Conservation (phyloP, 2,888 invertebrate genomes). For the Drosophila mimetica region DNA sequence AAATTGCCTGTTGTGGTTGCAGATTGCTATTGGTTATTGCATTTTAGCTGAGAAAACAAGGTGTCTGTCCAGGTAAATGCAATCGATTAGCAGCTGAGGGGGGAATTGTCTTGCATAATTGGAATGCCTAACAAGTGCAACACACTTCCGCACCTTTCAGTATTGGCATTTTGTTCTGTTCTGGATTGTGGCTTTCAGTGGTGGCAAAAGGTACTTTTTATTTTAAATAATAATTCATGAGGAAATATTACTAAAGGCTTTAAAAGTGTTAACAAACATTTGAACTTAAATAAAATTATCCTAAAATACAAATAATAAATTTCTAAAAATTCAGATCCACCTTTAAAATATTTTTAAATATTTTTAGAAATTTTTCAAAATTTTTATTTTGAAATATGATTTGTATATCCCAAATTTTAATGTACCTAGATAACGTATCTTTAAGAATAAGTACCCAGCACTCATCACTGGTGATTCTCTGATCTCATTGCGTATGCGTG, state of each 20-base stretch:
- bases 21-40: slow-evolving; percentile 13
- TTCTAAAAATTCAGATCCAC: too few species aligned
- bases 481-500: slow-evolving; percentile 66
- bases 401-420: not conserved
- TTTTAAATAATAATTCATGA: too few species aligned
- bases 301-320: too few species aligned
- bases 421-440: not conserved
- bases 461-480: slow-evolving; percentile 8
- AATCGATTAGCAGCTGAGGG: slow-evolving; percentile 11
- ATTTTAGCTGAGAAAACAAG: slow-evolving; percentile 1
- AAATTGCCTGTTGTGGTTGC: slow-evolving; percentile 20
- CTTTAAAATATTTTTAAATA: too few species aligned
- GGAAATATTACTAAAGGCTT: too few species aligned
- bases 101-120: slow-evolving; percentile 43
- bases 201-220: not conserved
- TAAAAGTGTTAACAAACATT: too few species aligned
- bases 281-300: too few species aligned
- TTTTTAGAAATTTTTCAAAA: not conserved
- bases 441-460: not conserved
- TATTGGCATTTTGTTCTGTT: slow-evolving; percentile 20
- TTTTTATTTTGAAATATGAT: not conserved
- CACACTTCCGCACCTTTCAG: slow-evolving; percentile 56
- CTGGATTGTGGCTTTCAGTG: slow-evolving; percentile 12
- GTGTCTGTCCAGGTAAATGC: slow-evolving; percentile 9
- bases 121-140: slow-evolving; percentile 47